Percentiles rank a stretch among this genome's conserved stretches.
Conservation (phyloP, 2,113 vertebrate genomes). For the Oenanthe melanoleuca region DNA sequence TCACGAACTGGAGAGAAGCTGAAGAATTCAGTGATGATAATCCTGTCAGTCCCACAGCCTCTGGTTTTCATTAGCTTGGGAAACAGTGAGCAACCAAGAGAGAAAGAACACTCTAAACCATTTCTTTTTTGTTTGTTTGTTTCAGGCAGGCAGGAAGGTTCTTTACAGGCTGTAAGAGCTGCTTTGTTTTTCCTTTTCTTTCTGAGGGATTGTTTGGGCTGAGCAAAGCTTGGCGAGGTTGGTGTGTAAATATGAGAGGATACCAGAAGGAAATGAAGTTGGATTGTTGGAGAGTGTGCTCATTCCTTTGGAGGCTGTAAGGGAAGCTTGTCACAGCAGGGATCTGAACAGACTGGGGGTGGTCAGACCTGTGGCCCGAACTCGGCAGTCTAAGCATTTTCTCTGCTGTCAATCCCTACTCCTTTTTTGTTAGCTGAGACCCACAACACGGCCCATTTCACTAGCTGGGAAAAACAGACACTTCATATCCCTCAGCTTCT, state of each 20-base stretch:
- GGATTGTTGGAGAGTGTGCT: neutral
- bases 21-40: neutral
- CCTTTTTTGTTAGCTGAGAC: neutral
- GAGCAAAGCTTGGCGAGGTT: constrained; percentile 16
- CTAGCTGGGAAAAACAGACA: neutral
- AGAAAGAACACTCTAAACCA: neutral
- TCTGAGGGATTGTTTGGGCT: neutral
- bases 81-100: neutral
- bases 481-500: neutral
- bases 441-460: neutral
- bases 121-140: neutral
- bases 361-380: neutral
- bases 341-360: neutral
- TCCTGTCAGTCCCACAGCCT: neutral
- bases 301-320: neutral
- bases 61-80: neutral
- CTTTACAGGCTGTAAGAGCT: neutral
- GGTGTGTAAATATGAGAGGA: constrained; percentile 6
- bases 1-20: neutral
- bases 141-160: neutral
- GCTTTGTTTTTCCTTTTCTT: neutral
- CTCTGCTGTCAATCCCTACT: neutral
- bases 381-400: neutral
- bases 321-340: neutral
- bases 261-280: constrained; percentile 33